phyloP scores from a whole-genome alignment of 2,113 vertebrate species.

The Misgurnus mizolepis region DNA sequence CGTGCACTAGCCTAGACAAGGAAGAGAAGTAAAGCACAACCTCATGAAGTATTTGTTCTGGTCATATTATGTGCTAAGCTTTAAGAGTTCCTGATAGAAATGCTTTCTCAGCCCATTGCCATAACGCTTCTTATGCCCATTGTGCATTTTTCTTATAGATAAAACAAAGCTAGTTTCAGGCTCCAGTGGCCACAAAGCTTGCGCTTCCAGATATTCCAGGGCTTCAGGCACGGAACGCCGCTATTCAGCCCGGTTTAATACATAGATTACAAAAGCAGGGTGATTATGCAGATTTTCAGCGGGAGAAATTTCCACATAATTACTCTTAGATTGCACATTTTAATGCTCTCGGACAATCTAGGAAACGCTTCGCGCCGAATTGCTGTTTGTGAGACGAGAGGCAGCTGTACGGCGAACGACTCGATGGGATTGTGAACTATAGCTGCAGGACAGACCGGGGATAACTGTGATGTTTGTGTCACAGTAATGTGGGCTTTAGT shows the following conservation, averaged over 20 bases:
- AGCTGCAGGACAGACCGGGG: slow-evolving; percentile 10
- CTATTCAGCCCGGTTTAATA: slow-evolving; percentile 48
- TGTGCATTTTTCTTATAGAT: slow-evolving; percentile 46
- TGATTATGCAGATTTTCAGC: slow-evolving; percentile 59
- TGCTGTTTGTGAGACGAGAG: slow-evolving; percentile 49
- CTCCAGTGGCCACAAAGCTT: slow-evolving; percentile 53
- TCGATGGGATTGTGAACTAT: background rate
- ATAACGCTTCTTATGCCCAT: slow-evolving; percentile 44
- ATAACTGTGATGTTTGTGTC: background rate
- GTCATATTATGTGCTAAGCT: slow-evolving; percentile 25
- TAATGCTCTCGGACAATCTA: slow-evolving; percentile 58
- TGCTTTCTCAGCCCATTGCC: slow-evolving; percentile 44
- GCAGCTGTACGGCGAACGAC: slow-evolving; percentile 42
- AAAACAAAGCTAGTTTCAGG: slow-evolving; percentile 57
- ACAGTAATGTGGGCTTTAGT: background rate
- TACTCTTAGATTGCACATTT: slow-evolving; percentile 59
- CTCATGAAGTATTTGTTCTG: background rate
- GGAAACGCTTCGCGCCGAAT: slow-evolving; percentile 54
- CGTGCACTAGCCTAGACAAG: background rate
- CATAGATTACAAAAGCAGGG: slow-evolving; percentile 52
- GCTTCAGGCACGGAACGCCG: slow-evolving; percentile 10
- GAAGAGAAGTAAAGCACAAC: background rate
- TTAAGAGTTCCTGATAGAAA: slow-evolving; percentile 8
- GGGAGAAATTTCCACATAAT: slow-evolving; percentile 56
- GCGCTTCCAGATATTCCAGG: slow-evolving; percentile 36